A percentile compares a stretch with the other conserved stretches of the same genome.
Evolutionary conservation across 2,113 vertebrate species (phyloP).

Genomic region (Pyxicephalus adspersus): DNA sequence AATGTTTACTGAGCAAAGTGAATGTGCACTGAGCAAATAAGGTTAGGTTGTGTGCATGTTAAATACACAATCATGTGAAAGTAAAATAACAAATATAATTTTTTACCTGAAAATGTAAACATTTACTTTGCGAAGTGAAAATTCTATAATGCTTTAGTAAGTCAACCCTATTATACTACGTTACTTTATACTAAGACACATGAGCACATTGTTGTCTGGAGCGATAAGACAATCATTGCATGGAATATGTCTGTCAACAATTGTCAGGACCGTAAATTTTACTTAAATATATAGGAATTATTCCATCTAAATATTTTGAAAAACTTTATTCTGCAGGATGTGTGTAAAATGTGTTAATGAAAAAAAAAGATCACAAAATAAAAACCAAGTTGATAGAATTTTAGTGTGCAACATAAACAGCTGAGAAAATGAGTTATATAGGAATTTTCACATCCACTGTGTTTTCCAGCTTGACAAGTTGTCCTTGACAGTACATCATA

Average conservation of each 20-base stretch:
- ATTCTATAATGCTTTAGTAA: too few relatives aligned
- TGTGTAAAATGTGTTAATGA: slow-evolving; percentile 22
- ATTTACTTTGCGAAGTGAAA: too few relatives aligned
- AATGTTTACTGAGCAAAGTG: too few relatives aligned
- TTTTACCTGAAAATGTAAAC: too few relatives aligned
- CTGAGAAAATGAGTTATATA: slow-evolving; percentile 17
- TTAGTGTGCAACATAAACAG: neutral
- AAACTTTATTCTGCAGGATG: neutral
- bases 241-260: neutral
- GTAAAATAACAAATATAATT: too few relatives aligned
- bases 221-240: neutral
- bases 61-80: too few relatives aligned
- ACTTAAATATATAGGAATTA: neutral
- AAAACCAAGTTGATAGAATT: neutral
- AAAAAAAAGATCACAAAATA: neutral
- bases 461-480: slow-evolving; percentile 40
- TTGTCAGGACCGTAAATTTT: neutral
- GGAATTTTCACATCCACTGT: slow-evolving; percentile 3
- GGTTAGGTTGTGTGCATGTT: too few relatives aligned
- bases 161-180: too few relatives aligned
- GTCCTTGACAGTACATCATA: slow-evolving; percentile 47
- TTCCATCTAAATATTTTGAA: slow-evolving; percentile 2
- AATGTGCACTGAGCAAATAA: too few relatives aligned
- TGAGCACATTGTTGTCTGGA: neutral
- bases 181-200: too few relatives aligned